phyloP scores from a whole-genome alignment of 2,113 vertebrate species.

The Mesoclemmys tuberculata region DNA sequence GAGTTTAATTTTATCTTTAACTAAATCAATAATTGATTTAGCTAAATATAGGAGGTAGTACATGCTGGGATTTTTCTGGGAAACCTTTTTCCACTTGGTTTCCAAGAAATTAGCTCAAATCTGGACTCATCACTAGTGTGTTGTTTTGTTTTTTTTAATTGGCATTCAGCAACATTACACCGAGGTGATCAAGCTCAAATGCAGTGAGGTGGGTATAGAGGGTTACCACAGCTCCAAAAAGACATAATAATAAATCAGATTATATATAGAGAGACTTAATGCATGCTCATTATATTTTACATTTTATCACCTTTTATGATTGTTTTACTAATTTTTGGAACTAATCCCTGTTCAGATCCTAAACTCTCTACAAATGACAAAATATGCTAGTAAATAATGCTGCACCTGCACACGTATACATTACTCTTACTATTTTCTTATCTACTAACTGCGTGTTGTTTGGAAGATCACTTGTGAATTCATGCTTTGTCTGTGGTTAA shows the following conservation, averaged over 20 bases:
- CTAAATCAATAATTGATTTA: background rate
- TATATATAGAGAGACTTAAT: background rate
- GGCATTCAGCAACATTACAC: background rate
- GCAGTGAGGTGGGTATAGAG: background rate
- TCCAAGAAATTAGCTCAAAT: background rate
- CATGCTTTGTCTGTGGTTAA: background rate
- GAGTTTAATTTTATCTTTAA: conserved; percentile 23
- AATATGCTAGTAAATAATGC: background rate
- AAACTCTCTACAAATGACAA: background rate
- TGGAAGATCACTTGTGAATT: background rate
- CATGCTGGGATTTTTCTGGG: background rate
- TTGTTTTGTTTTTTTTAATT: background rate
- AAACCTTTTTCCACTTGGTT: background rate
- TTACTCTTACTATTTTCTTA: background rate
- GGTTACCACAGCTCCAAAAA: background rate
- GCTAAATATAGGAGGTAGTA: background rate
- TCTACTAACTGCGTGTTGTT: background rate
- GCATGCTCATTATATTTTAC: background rate
- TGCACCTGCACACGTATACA: background rate
- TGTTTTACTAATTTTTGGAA: background rate
- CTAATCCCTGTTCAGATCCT: no score
- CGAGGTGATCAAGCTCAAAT: background rate
- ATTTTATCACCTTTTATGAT: background rate
- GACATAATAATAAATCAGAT: background rate
- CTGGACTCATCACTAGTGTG: background rate